A percentile compares a stretch with the other conserved stretches of the same genome.
phyloP scores from a whole-genome alignment of 2,888 invertebrate species.

The Melinopterus prodromus region DNA sequence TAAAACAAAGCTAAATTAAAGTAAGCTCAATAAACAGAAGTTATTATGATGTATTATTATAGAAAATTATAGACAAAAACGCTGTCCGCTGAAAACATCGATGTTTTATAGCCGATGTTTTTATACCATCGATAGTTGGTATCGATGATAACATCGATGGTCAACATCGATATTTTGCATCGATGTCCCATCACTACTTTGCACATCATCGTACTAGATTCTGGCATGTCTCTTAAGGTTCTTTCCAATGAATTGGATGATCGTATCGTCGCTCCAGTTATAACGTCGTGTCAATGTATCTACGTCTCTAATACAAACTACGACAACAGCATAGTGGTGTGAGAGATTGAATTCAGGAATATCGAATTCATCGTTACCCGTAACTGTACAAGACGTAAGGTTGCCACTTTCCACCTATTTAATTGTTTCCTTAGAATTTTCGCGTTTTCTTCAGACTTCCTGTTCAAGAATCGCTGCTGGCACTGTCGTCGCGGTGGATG shows the following conservation, averaged over 20 bases:
- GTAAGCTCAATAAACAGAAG: too few relatives aligned
- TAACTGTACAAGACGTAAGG: neutral
- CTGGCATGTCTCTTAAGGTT: conserved; percentile 36
- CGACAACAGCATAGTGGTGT: conserved; percentile 11
- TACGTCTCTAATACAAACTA: conserved; percentile 19
- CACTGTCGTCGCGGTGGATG: neutral
- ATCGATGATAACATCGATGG: too few relatives aligned
- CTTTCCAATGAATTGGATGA: conserved; percentile 31
- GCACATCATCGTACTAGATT: conserved; percentile 38
- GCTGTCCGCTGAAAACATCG: too few relatives aligned
- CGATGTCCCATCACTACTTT: too few relatives aligned
- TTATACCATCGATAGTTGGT: too few relatives aligned
- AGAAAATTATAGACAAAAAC: too few relatives aligned
- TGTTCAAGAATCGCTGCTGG: neutral
- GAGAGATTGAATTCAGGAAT: conserved; percentile 26
- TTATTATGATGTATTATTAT: too few relatives aligned
- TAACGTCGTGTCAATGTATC: conserved; percentile 34
- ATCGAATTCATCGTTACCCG: conserved; percentile 11
- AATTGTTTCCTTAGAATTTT: neutral
- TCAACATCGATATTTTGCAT: too few relatives aligned
- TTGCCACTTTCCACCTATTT: neutral
- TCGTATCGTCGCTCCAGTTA: conserved; percentile 36
- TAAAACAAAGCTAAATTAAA: too few relatives aligned
- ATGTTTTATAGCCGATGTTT: too few relatives aligned
- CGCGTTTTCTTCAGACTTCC: neutral